A percentile compares a stretch with the other conserved stretches of the same genome.
Evolutionary conservation across 2,113 vertebrate genomes (phyloP).

Genomic region (Alligator sinensis): DNA sequence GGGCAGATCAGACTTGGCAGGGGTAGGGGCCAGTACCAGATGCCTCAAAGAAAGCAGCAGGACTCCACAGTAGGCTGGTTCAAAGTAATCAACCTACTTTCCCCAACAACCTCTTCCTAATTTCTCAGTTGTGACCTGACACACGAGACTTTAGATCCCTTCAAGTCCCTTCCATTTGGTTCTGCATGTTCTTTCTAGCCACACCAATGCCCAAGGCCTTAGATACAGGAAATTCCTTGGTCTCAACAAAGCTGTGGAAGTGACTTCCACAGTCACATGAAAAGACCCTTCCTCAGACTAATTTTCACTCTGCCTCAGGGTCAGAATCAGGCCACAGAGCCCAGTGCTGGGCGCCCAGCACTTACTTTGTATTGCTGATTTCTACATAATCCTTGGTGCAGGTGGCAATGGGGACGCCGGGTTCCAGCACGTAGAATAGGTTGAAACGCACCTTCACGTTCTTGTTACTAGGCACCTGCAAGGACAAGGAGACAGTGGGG

Average conservation of each 20-base stretch:
- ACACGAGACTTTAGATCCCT: neutral
- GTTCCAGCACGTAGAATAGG: slow-evolving; percentile 85
- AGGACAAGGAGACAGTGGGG: neutral
- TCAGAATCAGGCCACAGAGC: neutral
- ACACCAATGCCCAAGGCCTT: neutral
- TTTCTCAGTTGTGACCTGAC: neutral
- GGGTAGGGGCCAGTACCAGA: neutral
- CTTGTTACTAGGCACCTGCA: slow-evolving; percentile 83
- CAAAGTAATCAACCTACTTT: neutral
- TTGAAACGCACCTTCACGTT: slow-evolving; percentile 88
- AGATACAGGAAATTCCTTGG: neutral
- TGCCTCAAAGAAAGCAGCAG: neutral
- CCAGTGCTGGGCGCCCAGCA: neutral
- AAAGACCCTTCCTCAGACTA: neutral
- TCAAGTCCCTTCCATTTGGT: neutral
- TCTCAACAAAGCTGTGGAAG: neutral
- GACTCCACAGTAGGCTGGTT: neutral
- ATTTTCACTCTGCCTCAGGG: neutral
- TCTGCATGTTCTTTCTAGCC: neutral
- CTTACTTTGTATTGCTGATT: slow-evolving; percentile 86
- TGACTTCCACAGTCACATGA: neutral
- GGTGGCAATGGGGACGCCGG: neutral
- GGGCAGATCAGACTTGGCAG: no score
- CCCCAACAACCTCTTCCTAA: neutral
- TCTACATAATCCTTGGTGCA: slow-evolving; percentile 91